These are phyloP conservation scores for Chalcis sispes DNA, from an alignment of 2,888 invertebrate species.

Conservation along the genomic window DNA sequence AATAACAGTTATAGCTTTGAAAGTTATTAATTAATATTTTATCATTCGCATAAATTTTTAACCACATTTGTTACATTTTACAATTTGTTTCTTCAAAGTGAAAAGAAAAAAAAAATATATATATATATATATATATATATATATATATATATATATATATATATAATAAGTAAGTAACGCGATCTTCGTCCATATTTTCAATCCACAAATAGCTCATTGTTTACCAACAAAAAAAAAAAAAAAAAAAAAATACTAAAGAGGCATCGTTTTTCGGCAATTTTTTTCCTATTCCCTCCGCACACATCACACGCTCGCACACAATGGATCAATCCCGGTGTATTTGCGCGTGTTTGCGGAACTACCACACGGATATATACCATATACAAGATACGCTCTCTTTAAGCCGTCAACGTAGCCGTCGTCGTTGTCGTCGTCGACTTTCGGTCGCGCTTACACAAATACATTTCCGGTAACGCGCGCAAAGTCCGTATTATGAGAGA, in stretches of 20 bases:
- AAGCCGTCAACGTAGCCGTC: background rate
- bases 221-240: background rate
- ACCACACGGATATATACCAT: background rate
- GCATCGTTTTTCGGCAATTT: slow-evolving; percentile 12
- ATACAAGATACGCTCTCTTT: background rate
- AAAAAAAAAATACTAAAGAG: background rate
- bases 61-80: no score
- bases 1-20: no score
- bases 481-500: background rate
- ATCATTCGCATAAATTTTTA: no score
- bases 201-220: background rate
- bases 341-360: background rate
- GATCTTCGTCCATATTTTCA: background rate
- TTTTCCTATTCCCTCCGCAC: no score
- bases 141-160: no score
- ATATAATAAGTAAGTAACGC: no score
- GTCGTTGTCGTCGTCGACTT: background rate
- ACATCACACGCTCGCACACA: background rate
- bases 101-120: no score
- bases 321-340: slow-evolving; percentile 20
- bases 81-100: no score
- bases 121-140: no score
- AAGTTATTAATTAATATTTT: no score
- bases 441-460: slow-evolving; percentile 15
- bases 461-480: slow-evolving; percentile 5